Evolutionary conservation across 2,113 vertebrate species (phyloP), one percentile per base, ranked within the genome.

Genomic region (Rhabdomys dilectus): DNA sequence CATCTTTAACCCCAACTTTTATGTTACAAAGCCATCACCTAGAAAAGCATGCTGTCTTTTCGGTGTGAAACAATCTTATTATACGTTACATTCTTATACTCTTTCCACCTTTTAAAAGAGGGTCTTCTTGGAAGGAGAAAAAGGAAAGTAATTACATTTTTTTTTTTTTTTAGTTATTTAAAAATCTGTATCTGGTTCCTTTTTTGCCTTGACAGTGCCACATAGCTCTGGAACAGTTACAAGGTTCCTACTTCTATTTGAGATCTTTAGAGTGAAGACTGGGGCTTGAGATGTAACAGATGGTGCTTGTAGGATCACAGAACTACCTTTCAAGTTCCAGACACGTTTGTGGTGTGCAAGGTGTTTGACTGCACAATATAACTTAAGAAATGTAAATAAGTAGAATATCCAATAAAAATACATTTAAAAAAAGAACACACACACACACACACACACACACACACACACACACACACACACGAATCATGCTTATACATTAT

Each of bases 1-100:
- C 88, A 34, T 68, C 96, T 45, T 97, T 94, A 73, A 94, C 17
- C 0, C 31, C 75, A 58, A 24, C 70, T 75, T 73, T 66, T 78
- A 85, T 15, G 85, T 75, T 75, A 91, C 6, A 81, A 95, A 39
- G 78, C 34, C 9, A 51, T 9, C 70, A 56, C 24, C 24, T 70
- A 48, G 29, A 4, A 39, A 89, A 19, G 7, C 6, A 82, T 34
- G 9, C 22, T 96, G 7, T 73, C 85, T 85, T 75, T 91, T 72
- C 31, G 12, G 64, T 75, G 31, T 51, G 58, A 93, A 70, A 70
- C 42, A 85, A 88, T 15, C 4, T 12, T 77, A 1, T 66, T 31
- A 29, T 10, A n/a, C 45, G 39, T 81, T 89, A 34, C n/a, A 70
- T 70, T 87, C 12, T 58, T 39, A 24, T 86, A 29, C 24, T 81